These are phyloP conservation scores for Brotogeris chrysoptera DNA, from an alignment of 2,797 vertebrate genomes.

Conservation along the genomic window DNA sequence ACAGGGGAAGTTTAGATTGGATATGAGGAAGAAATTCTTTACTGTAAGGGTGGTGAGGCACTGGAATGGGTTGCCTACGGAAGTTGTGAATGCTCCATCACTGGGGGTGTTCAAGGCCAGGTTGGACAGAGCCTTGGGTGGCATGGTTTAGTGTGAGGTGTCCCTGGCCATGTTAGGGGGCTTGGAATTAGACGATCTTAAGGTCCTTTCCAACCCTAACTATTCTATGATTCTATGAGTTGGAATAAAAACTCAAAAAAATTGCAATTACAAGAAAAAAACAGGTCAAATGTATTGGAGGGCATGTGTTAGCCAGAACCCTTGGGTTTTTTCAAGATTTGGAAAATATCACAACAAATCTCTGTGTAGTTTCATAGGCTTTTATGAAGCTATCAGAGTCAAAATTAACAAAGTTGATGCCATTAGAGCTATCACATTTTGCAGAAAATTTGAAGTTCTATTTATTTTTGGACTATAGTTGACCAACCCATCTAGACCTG, in stretches of 20 bases:
- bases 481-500: not conserved
- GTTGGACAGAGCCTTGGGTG: too few species aligned
- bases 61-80: too few species aligned
- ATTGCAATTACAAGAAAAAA: not conserved
- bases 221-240: too few species aligned
- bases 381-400: not conserved
- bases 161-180: too few species aligned
- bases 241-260: not conserved
- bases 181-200: too few species aligned
- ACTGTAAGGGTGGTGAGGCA: too few species aligned
- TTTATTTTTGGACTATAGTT: not conserved
- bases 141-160: too few species aligned
- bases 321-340: not conserved
- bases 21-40: too few species aligned
- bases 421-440: not conserved
- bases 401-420: not conserved
- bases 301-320: not conserved
- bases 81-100: too few species aligned
- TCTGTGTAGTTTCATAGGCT: not conserved
- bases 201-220: too few species aligned
- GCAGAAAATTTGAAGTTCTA: not conserved
- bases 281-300: not conserved
- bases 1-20: too few species aligned
- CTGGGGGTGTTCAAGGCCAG: too few species aligned
- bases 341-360: not conserved